Evolutionary conservation across 2,888 invertebrate species (phyloP), one percentile per base, ranked within the genome.

Genomic region (Amphipyra tragopoginis): DNA sequence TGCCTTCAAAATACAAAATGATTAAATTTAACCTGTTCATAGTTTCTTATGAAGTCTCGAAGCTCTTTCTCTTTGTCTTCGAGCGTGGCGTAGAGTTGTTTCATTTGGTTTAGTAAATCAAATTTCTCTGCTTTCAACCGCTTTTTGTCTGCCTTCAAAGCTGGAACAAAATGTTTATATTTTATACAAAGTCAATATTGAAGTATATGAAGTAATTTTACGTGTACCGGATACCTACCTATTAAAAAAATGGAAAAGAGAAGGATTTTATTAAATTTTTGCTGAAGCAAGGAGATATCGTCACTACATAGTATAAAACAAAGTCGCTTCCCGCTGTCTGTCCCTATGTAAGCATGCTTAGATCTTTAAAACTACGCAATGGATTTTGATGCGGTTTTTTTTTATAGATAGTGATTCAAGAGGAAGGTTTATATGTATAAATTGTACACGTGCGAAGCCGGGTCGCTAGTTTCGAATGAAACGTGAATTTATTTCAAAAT

Each of bases 51-150:
- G 87, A 99, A 99, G 92, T 99, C 98, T 63, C 98, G 95, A 63
- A 99, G 95, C 90, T 99, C 98, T 82, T 97, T 97, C 88, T 99
- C 99, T 93, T 99, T 99, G 89, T 98, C 98, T 91, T 99, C 99
- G 66, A 99, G 95, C 8, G 98, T 98, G 58, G 97, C 97, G 90
- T 99, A 99, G 64, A 99, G 96, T 86, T 99, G 98, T 90, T 98
- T 98, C 97, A 99, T 98, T 94, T 99, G 98, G 87, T 97, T 97
- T 79, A 99, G 95, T 72, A 99, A 95, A 92, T 99, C 99, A 86
- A 97, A 97, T 93, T 98, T 98, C 93, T 99, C 99, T 11, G 98
- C 97, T 93, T 98, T 98, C 87, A 99, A 95, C 73, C 98, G 96
- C 91, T 98, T 98, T 68, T 98, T 96, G 91, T 99, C 99, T 65